Percentiles rank a stretch among this genome's conserved stretches.
Conservation (phyloP, 2,888 invertebrate species). For the Mellilla xanthometata region DNA sequence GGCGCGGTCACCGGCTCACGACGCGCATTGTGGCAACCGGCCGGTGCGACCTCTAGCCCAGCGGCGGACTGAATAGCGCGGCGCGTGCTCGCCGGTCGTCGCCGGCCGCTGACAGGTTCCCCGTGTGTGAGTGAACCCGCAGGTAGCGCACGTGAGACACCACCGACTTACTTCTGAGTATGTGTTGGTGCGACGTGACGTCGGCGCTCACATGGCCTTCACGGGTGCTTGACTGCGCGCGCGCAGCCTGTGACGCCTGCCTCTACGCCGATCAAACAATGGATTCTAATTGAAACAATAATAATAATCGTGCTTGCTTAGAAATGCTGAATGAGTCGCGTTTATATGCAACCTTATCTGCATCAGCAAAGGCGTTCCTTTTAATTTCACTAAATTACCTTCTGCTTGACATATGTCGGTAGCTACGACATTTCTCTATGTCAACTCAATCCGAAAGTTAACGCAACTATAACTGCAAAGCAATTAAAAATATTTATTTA, state of each 20-base stretch:
- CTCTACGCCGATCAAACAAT: constrained; percentile 26
- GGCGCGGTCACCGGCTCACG: constrained; percentile 44
- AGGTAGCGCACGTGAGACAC: constrained; percentile 49
- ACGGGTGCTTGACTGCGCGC: constrained; percentile 60
- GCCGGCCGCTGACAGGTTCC: constrained; percentile 47
- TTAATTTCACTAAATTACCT: background rate
- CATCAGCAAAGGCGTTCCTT: too few relatives aligned
- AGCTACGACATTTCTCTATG: constrained; percentile 1
- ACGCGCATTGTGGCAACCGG: constrained; percentile 49
- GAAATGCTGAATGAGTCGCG: constrained; percentile 4
- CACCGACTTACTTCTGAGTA: constrained; percentile 30
- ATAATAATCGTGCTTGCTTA: background rate
- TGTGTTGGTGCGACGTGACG: constrained; percentile 56
- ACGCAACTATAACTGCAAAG: constrained; percentile 8
- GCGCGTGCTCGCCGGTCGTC: constrained; percentile 32
- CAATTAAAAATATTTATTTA: background rate
- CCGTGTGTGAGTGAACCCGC: constrained; percentile 66
- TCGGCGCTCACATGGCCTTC: constrained; percentile 64
- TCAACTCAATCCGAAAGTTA: constrained; percentile 6
- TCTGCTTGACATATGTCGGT: background rate
- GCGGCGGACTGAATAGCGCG: constrained; percentile 25
- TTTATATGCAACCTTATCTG: background rate
- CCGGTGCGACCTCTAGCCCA: constrained; percentile 29
- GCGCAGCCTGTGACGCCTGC: constrained; percentile 40
- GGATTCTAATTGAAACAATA: constrained; percentile 24